phyloP scores from a whole-genome alignment of 2,888 invertebrate genomes.

The Ptilodon capucinus region DNA sequence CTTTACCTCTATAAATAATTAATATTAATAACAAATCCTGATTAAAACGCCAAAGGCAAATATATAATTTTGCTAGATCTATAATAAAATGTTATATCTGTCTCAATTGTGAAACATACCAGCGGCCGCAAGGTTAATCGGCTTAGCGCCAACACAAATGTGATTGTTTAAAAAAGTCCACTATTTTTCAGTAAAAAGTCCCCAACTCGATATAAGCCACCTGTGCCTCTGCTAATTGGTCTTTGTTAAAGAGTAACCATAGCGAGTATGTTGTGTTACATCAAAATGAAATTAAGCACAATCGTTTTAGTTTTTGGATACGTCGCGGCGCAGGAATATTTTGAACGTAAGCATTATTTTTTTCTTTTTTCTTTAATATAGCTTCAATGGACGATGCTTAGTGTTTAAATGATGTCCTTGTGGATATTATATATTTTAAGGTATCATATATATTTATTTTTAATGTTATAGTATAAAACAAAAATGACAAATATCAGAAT shows the following conservation, averaged over 20 bases:
- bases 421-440: too few species aligned
- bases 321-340: constrained; percentile 46
- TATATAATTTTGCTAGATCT: too few species aligned
- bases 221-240: constrained; percentile 34
- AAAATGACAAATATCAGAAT: too few species aligned
- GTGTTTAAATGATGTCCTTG: too few species aligned
- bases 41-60: too few species aligned
- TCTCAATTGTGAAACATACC: background rate
- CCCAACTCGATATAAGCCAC: constrained; percentile 55
- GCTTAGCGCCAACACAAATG: constrained; percentile 52
- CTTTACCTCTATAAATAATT: too few species aligned
- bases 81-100: background rate
- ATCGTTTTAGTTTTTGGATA: constrained; percentile 34
- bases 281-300: constrained; percentile 25
- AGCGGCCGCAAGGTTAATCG: constrained; percentile 46
- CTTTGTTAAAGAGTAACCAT: constrained; percentile 13
- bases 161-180: constrained; percentile 45
- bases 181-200: constrained; percentile 36
- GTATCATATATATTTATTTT: too few species aligned
- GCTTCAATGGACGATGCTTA: too few species aligned
- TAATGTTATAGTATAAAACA: too few species aligned
- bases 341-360: constrained; percentile 50
- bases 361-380: too few species aligned
- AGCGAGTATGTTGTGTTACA: constrained; percentile 21
- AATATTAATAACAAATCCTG: too few species aligned